Evolutionary conservation across 2,113 vertebrate species (phyloP), one percentile per base, ranked within the genome.

Genomic region (Cebidichthys violaceus): DNA sequence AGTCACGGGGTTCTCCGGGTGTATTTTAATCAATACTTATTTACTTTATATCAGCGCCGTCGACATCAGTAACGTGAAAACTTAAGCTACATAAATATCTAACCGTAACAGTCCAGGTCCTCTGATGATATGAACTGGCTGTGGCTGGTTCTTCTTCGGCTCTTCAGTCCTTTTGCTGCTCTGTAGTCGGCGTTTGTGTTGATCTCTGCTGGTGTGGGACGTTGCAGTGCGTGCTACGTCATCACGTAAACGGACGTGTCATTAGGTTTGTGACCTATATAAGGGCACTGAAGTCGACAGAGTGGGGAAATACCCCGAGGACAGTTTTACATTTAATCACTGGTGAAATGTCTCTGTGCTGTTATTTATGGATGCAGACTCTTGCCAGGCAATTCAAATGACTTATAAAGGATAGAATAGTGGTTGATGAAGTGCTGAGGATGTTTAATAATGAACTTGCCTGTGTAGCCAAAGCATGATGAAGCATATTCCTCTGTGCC

Each of bases 291-390:
- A 92, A 90, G 90, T 88, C 89, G 85, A 87, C 86, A 4, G 54
- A 47, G 43, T 61, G 83, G 91, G 93, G 65, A 89, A 64, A 94
- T 70, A 83, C 86, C 92, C 92, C 91, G n/a, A 70, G 47, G 74
- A 70, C 79, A 61, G 41, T 24, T 78, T 75, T 41, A 79, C 73
- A 76, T 61, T 18, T 20, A 45, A 27, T 67, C 27, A 54, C 31
- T 70, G 31, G 11, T 27, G 3, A 72, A 24, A 54, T 37, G 61
- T 33, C 54, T 64, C 6, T 13, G 52, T 24, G 71, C 50, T n/a
- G 29, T n/a, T 74, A 35, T 50, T 68, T 29, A 64, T 62, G 35
- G 22, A 1, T 65, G 2, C 24, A 37, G 59, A 22, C 20, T 41
- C 9, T 39, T 33, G 2, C 47, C 31, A 66, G 18, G 14, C 52